Evolutionary conservation across 2,888 invertebrate genomes (phyloP).

Genomic region (Drosophila demipolita): DNA sequence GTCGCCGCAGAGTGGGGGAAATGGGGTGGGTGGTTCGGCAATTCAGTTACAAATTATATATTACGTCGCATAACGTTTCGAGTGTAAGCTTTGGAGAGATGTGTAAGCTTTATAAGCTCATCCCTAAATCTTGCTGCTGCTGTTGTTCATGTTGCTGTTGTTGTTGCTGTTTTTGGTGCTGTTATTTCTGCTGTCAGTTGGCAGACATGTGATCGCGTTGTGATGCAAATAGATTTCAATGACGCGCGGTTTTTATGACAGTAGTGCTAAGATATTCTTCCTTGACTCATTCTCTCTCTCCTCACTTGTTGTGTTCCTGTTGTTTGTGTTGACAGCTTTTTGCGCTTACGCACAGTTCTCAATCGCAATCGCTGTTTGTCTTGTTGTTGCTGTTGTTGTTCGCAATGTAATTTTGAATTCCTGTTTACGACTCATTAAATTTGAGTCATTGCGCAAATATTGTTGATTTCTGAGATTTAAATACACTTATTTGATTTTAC

Average conservation of each 20-base stretch:
- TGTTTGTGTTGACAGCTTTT: constrained; percentile 44
- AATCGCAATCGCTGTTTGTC: background rate
- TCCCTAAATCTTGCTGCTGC: constrained; percentile 15
- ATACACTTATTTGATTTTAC: constrained; percentile 48
- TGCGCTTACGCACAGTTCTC: constrained; percentile 42
- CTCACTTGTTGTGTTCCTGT: constrained; percentile 8
- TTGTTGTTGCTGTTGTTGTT: constrained; percentile 25
- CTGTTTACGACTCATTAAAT: constrained; percentile 49
- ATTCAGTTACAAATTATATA: constrained; percentile 22
- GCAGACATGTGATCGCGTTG: constrained; percentile 53
- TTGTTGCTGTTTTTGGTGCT: constrained; percentile 5
- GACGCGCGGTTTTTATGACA: constrained; percentile 49
- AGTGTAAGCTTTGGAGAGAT: constrained; percentile 19
- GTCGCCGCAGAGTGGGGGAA: constrained; percentile 5
- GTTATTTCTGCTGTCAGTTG: constrained; percentile 28
- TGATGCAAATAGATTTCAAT: constrained; percentile 63
- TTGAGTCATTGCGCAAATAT: constrained; percentile 63
- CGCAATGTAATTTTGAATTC: constrained; percentile 52
- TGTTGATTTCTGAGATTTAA: constrained; percentile 52
- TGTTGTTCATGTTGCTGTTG: background rate
- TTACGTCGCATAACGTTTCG: constrained; percentile 4
- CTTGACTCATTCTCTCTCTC: constrained; percentile 11
- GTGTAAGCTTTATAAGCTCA: constrained; percentile 21
- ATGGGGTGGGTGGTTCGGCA: background rate
- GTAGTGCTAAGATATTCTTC: constrained; percentile 25